Conservation (phyloP, 2,888 invertebrate species). For the Tetranychus truncatus region DNA sequence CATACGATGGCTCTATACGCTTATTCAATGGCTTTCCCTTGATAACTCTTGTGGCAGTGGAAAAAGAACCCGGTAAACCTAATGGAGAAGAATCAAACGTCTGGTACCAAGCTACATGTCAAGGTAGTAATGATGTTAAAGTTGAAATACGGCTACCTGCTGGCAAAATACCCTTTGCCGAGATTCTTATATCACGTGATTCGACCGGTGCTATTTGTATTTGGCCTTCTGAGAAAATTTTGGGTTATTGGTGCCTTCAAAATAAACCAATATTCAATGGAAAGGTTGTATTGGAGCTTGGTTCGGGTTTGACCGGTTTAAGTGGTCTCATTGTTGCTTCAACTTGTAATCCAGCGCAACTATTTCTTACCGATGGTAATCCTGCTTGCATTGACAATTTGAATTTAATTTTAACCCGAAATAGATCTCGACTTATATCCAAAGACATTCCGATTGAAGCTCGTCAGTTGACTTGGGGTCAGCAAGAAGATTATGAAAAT, state of each 20-base stretch:
- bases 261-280: conserved; percentile 46
- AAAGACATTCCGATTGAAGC: conserved; percentile 5
- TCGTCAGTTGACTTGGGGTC: conserved; percentile 32
- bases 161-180: conserved; percentile 24
- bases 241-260: conserved; percentile 47
- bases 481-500: conserved; percentile 28
- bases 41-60: not conserved
- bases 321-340: conserved; percentile 53
- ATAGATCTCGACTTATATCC: conserved; percentile 14
- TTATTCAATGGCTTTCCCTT: not conserved
- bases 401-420: conserved; percentile 17
- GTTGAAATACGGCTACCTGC: conserved; percentile 22
- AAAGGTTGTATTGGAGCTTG: conserved; percentile 53
- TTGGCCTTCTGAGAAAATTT: conserved; percentile 59
- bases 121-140: not conserved
- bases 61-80: not conserved
- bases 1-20: not conserved
- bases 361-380: conserved; percentile 61
- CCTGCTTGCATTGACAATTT: conserved; percentile 48
- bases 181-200: conserved; percentile 51
- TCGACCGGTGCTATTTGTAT: conserved; percentile 61
- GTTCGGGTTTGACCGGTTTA: conserved; percentile 66
- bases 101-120: not conserved
- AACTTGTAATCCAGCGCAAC: conserved; percentile 44
- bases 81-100: not conserved